Percentiles rank a stretch among this genome's conserved stretches.
These are phyloP conservation scores for Patella pellucida DNA, from an alignment of 2,888 invertebrate species.

Conservation along the genomic window DNA sequence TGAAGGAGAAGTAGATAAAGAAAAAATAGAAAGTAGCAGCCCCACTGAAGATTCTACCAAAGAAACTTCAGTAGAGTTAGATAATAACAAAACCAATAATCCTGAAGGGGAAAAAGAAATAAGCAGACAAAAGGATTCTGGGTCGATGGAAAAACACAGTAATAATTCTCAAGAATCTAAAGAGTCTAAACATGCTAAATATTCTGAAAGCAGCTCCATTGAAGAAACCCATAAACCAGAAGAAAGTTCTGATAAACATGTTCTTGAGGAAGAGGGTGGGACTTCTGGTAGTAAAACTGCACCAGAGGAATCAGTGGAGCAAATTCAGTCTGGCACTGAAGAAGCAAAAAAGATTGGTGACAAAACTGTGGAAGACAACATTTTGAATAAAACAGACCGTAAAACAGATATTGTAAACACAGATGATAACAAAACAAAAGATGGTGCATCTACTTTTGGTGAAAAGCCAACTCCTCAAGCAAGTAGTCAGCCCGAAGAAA, in stretches of 20 bases:
- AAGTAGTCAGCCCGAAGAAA: too few species aligned
- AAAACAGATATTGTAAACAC: not conserved
- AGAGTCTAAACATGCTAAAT: not conserved
- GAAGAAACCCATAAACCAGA: not conserved
- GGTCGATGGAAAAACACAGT: not conserved
- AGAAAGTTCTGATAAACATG: not conserved
- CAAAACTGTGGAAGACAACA: not conserved
- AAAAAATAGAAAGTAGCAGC: not conserved
- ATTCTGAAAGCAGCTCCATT: not conserved
- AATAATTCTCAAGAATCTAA: constrained; percentile 4
- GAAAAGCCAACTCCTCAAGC: too few species aligned
- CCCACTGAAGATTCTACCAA: not conserved
- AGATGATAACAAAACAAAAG: too few species aligned
- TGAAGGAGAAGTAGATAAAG: not conserved
- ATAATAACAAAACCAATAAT: not conserved
- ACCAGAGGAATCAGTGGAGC: not conserved
- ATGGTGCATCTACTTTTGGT: too few species aligned
- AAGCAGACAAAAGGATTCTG: not conserved
- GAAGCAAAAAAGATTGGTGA: not conserved
- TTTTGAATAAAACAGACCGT: not conserved
- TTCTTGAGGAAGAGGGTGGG: not conserved
- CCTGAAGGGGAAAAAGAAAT: not conserved
- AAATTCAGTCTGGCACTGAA: not conserved
- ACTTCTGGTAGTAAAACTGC: not conserved
- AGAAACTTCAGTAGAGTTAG: not conserved